Evolutionary conservation across 2,113 vertebrate genomes (phyloP).

Genomic region (Indicator maculatus): DNA sequence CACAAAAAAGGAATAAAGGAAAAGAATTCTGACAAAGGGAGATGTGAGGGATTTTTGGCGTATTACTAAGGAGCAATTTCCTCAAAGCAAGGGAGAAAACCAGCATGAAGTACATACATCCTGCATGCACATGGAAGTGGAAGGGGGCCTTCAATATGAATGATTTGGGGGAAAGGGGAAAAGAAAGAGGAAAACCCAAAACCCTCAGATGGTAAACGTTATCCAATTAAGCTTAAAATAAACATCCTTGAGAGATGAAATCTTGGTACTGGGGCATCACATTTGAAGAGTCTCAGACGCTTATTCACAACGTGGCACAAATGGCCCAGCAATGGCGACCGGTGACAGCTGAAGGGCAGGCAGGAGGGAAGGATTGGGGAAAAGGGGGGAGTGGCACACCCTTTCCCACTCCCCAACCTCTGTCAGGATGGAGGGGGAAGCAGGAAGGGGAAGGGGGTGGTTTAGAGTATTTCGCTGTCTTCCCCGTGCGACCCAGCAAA

Average conservation of each 20-base stretch:
- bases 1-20: conserved; percentile 29
- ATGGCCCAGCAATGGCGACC: accelerated
- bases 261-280: conserved; percentile 35
- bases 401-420: neutral
- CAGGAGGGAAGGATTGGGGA: neutral
- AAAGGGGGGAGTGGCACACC: neutral
- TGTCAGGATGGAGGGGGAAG: neutral
- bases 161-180: neutral
- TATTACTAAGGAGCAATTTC: conserved; percentile 40
- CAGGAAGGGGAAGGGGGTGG: neutral
- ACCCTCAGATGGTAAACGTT: conserved; percentile 74
- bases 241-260: conserved; percentile 69
- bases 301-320: conserved; percentile 39
- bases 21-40: conserved; percentile 2
- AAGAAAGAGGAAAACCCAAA: neutral
- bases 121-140: neutral
- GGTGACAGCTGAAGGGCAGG: conserved; percentile 14
- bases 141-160: conserved; percentile 33
- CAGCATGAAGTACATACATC: conserved; percentile 38
- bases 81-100: conserved; percentile 46
- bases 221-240: conserved; percentile 75
- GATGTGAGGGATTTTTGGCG: neutral
- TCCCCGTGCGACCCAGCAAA: conserved; percentile 24
- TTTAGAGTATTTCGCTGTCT: neutral
- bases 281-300: conserved; percentile 56